Percentiles rank a stretch among this genome's conserved stretches.
Evolutionary conservation across 92 coral and sea anemone genomes (phyloP).

Genomic region (Epizoanthus ramosus): DNA sequence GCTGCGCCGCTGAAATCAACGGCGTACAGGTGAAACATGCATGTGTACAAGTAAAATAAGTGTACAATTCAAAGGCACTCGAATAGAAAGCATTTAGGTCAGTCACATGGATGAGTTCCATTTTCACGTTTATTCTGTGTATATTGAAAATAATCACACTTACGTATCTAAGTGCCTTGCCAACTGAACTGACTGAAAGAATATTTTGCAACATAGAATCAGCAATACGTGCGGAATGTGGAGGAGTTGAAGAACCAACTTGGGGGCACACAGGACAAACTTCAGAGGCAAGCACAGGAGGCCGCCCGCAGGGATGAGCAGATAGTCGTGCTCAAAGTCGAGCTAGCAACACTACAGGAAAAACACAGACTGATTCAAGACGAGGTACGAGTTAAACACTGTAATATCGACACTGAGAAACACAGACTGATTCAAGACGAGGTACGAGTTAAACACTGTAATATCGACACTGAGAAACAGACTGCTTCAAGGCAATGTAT

Average conservation of each 20-base stretch:
- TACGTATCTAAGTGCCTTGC: no score
- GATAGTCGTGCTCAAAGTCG: conserved; percentile 87
- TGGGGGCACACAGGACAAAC: conserved; percentile 75
- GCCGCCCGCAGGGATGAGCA: conserved; percentile 83
- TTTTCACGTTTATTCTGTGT: no score
- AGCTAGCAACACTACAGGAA: conserved; percentile 91
- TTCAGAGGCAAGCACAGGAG: conserved; percentile 80
- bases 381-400: conserved; percentile 68
- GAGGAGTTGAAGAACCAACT: conserved; percentile 83
- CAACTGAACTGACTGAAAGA: no score
- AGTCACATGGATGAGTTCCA: no score
- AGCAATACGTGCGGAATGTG: conserved; percentile 64
- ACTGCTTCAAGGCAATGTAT: conserved; percentile 85
- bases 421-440: conserved; percentile 83
- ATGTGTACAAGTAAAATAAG: neutral
- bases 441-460: conserved; percentile 53
- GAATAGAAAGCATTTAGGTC: no score
- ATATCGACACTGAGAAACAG: conserved; percentile 87
- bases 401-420: conserved; percentile 76
- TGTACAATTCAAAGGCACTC: neutral
- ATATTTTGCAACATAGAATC: conserved; percentile 55
- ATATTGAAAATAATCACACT: no score
- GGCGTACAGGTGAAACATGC: neutral
- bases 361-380: conserved; percentile 82
- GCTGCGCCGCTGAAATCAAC: no score